phyloP scores from a whole-genome alignment of 2,113 vertebrate species.

The Eclectus roratus region DNA sequence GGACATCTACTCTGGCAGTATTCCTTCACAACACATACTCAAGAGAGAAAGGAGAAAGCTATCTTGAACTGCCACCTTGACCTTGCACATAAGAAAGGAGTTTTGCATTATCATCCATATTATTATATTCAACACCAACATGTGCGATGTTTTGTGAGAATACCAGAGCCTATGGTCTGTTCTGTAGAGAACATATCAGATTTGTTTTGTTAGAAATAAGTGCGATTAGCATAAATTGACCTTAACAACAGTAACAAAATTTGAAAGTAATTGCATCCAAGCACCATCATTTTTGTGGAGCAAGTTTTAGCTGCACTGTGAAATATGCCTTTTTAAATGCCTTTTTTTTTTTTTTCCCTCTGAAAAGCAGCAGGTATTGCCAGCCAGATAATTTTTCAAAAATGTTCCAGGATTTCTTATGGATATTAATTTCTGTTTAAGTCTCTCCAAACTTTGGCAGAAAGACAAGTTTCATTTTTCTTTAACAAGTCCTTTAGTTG shows the following conservation, averaged over 20 bases:
- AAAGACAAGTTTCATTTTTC: conserved; percentile 67
- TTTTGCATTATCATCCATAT: neutral
- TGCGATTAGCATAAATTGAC: conserved; percentile 9
- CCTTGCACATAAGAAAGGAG: neutral
- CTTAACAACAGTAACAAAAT: neutral
- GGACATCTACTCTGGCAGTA: neutral
- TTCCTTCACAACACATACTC: neutral
- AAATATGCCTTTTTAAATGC: conserved; percentile 1
- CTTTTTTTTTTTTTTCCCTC: neutral
- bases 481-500: conserved; percentile 56
- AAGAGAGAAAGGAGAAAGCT: neutral
- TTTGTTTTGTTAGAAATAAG: neutral
- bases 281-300: neutral
- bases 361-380: conserved; percentile 21
- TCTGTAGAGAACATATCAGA: neutral
- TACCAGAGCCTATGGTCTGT: neutral
- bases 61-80: neutral
- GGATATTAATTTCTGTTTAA: conserved; percentile 63
- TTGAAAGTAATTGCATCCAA: neutral
- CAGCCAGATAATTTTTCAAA: conserved; percentile 41
- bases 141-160: rapidly evolving
- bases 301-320: neutral
- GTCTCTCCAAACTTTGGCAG: conserved; percentile 50
- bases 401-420: conserved; percentile 27
- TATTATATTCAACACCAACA: neutral